Conservation (phyloP, 53 echinoderm and acorn worm species). For the Stichopus horrens region DNA sequence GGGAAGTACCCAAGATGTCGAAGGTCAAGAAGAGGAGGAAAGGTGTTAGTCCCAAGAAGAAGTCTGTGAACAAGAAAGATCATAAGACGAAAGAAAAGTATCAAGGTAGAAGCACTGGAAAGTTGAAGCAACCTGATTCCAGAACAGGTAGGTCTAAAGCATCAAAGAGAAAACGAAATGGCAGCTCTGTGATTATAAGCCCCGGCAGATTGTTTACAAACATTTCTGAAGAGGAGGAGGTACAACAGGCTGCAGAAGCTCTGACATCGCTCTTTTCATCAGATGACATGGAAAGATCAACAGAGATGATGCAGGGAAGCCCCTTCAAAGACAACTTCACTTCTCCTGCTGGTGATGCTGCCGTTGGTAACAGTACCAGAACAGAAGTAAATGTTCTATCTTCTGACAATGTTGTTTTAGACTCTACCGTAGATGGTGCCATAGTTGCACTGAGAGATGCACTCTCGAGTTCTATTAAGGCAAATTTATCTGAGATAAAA, state of each 20-base stretch:
- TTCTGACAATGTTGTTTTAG: too few relatives aligned
- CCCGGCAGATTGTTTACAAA: background rate
- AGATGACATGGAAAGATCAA: slow-evolving; percentile 2
- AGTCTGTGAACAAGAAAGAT: background rate
- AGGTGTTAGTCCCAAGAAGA: background rate
- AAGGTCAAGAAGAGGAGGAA: background rate
- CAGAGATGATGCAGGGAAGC: background rate
- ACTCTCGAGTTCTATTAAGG: too few relatives aligned
- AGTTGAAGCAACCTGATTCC: background rate
- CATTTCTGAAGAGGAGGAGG: slow-evolving; percentile 18
- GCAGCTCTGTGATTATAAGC: background rate
- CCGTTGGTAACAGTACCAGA: too few relatives aligned
- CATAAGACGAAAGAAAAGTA: background rate
- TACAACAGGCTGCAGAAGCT: slow-evolving; percentile 15
- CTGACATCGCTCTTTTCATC: slow-evolving; percentile 28
- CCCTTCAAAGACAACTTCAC: too few relatives aligned
- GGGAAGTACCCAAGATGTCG: background rate
- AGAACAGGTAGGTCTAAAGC: background rate
- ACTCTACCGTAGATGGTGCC: too few relatives aligned
- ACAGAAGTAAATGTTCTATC: too few relatives aligned
- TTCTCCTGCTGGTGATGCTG: too few relatives aligned
- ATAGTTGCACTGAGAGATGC: too few relatives aligned
- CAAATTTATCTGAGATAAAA: background rate
- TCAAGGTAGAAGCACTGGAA: too few relatives aligned
- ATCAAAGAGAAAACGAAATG: background rate